These are phyloP conservation scores for Fringilla coelebs DNA, from an alignment of 2,797 vertebrate genomes.

Conservation along the genomic window DNA sequence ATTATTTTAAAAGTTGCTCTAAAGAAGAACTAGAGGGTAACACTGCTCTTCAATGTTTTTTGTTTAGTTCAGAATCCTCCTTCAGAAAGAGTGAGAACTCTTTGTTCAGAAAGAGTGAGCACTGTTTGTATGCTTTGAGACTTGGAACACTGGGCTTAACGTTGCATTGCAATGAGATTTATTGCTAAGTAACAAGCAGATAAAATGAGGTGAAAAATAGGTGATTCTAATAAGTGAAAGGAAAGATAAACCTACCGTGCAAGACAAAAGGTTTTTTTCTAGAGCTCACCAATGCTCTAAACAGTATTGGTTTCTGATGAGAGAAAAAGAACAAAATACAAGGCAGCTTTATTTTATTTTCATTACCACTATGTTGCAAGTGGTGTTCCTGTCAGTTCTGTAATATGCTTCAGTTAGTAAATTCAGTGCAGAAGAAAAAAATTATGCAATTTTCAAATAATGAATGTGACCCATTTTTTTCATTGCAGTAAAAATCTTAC, in stretches of 20 bases:
- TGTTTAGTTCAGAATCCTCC: background rate
- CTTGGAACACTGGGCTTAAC: background rate
- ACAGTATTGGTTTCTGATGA: background rate
- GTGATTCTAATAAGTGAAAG: background rate
- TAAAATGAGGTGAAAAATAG: background rate
- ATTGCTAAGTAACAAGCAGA: background rate
- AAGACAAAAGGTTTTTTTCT: background rate
- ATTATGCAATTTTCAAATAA: background rate
- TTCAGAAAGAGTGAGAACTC: background rate
- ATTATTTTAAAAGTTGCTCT: background rate
- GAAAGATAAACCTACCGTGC: background rate
- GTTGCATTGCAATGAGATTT: background rate
- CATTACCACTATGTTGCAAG: background rate
- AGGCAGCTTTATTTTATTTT: slow-evolving; percentile 8
- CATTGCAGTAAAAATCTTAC: background rate
- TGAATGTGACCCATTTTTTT: background rate
- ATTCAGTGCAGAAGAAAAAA: background rate
- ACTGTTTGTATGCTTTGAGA: background rate
- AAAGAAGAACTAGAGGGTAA: background rate
- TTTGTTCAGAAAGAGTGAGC: background rate
- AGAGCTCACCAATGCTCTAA: background rate
- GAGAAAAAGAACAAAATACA: background rate
- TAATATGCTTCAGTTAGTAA: background rate
- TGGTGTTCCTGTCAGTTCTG: background rate
- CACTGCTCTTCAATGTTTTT: background rate